Evolutionary conservation across 1,140 invertebrate species (phyloP), one percentile per base, ranked within the genome.

Genomic region (Chymomyza costata): DNA sequence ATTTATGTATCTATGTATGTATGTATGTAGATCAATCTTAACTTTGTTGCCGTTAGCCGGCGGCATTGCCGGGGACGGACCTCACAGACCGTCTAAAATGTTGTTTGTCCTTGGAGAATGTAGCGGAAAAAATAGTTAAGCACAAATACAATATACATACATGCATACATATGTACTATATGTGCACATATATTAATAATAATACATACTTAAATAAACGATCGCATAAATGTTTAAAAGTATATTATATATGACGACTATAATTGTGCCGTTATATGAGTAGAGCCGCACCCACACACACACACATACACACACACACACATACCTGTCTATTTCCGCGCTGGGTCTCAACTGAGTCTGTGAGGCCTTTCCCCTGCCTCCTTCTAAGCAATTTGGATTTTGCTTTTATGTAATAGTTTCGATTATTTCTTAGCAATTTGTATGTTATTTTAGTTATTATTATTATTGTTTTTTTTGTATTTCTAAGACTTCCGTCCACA

Each of bases 101-200:
- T 80, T 59, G 73, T 78, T 80, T 78, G 73, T 78, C 73, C 73
- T 78, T 78, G 73, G 64, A 68, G 73, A 80, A 67, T 80, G 73
- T 78, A 59, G 59, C 59, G 63, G 62, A 80, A 66, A 67, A 63
- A 31, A 49, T 30, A 58, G n/a, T n/a, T n/a, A 35, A 51, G 53
- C 56, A 67, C 34, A 47, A 25, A 43, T 16, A 8, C 40, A 5
- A 43, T 43, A n/a, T 48, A 5, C 16, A 31, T 38, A 21, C 44
- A 44, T 16, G 38, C 28, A 28, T 11, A 17, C 17, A 18, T 31
- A 28, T 44, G 19, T 21, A 30, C n/a, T 28, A 6, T 28, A 28
- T 28, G 25, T 10, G 25, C 25, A 28, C 25, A 28, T 28, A 28
- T 10, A 28, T 28, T 6, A 5, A 28, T 28, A 28, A 6, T n/a